Evolutionary conservation across 1,140 invertebrate genomes (phyloP), one percentile per base, ranked within the genome.

Genomic region (Drosophila repletoides): DNA sequence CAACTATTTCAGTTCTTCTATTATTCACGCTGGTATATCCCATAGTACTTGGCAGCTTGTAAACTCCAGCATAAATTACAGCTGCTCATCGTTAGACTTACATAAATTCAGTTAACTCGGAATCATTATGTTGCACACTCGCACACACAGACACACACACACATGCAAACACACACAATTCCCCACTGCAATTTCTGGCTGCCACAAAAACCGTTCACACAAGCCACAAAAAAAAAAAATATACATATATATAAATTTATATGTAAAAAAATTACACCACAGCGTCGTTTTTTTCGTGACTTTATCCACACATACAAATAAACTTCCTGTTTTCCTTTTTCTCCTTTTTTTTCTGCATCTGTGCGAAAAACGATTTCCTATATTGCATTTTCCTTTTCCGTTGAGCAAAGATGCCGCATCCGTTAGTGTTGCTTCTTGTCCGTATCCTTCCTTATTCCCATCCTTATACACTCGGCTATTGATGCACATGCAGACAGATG

Each of bases 361-460:
- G 79, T 84, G 79, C 80, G 80, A 84, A 87, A 86, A 87, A 87
- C 81, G 81, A 87, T 87, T 87, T 87, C 81, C 81, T 87, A 87
- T 87, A 87, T 87, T 87, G 81, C 81, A 87, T 81, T 87, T 87
- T 87, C 81, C 81, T 81, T 60, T 87, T 87, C 83, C 81, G 81
- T 34, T 59, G 61, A 83, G 76, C 81, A 60, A 79, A 76, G 80
- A 75, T 80, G 81, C 80, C 53, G 64, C 76, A 80, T 86, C 81
- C 81, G 81, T 63, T 77, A 48, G 52, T 55, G 52, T 63, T 33
- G 45, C 45, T 60, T 58, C 51, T 43, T 61, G 14, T 38, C 33
- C 43, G 5, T 36, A 7, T 12, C 14, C 10, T 9, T 15, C 31
- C 6, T 29, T 15, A 2, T 24, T 19, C 34, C 5, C 17, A 34